Base-by-base conservation (phyloP, 2,888 invertebrate genomes). In the Dioctria linearis region DNA sequence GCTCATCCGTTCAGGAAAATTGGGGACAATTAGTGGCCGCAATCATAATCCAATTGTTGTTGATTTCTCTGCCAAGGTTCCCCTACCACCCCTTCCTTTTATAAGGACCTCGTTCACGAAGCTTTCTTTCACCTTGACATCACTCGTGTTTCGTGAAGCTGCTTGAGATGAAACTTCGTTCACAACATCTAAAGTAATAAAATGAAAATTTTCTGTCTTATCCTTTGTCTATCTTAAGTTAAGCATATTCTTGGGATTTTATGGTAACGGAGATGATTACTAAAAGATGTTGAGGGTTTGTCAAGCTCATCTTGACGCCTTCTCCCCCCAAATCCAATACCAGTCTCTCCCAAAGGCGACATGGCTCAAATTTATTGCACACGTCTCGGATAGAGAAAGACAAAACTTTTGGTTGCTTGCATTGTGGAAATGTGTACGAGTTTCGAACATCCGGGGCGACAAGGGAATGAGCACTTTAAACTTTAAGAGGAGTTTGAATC, bases 121-220 rank as follows among this genome's bases (percentile, higher is more conserved):
- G 75, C 61, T 43, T 59, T 59, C 59, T 37, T 61, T 75, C 61
- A 75, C 75, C 61, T 75, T 59, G 59, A 9, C 76, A 37, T 61
- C 11, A 11, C 40, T 49, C 37, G 37, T 39, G 49, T 49, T 37
- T 76, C 63, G 37, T 46, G 63, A 63, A 76, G 49, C 43, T 76
- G 49, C 49, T 63, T 43, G 76, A 49, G 76, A 63, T 61, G 25
- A 25, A 25, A 25, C 25, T 76, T 76, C 63, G 61, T 76, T 46
- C 76, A 76, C 63, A 76, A 76, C 61, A 61, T 76, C 63, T 25
- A 63, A 63, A 76, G 76, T 63, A 76, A 76, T 76, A 76, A 76
- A 76, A 76, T 76, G 76, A 76, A 76, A 76, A 76, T 76, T 76
- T 76, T 63, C 75, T 37, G 63, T 63, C 76, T 76, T 76, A 76